Conservation (phyloP, 1,140 invertebrate species). For the Conus betulinus region DNA sequence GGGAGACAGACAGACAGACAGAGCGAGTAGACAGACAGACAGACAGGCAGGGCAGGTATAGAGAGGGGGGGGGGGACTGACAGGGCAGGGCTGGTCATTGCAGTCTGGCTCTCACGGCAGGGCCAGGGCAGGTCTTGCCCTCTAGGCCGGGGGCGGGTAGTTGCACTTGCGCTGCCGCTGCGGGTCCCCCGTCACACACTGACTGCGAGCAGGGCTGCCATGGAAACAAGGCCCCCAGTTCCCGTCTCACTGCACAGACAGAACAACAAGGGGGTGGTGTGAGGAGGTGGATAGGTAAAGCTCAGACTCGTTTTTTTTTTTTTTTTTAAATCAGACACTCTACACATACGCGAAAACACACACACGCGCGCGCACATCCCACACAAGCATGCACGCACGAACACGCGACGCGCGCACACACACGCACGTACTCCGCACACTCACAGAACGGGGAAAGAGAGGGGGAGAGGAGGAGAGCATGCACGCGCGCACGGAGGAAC, state of each 20-base stretch:
- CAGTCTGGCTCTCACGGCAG: constrained; percentile 52
- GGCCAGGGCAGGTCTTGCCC: constrained; percentile 61
- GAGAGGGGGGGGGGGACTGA: constrained; percentile 32
- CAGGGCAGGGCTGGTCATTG: constrained; percentile 65
- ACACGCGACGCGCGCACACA: no score
- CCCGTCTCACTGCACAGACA: constrained; percentile 62
- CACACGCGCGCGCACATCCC: no score
- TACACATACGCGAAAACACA: background rate
- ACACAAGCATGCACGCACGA: no score
- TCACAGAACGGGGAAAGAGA: no score
- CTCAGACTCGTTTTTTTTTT: background rate
- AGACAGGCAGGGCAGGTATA: no score
- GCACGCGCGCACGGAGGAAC: no score
- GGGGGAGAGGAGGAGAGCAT: no score
- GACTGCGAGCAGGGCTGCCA: constrained; percentile 63
- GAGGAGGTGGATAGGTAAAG: background rate
- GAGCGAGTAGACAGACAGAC: no score
- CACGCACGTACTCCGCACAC: no score
- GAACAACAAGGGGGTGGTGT: background rate
- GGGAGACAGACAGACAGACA: no score
- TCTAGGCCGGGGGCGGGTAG: constrained; percentile 69
- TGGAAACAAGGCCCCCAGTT: constrained; percentile 69
- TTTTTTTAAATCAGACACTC: background rate
- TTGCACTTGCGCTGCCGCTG: constrained; percentile 62
- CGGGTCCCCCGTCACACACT: constrained; percentile 63